Conservation (phyloP, 2,113 vertebrate species). For the Centrocercus urophasianus region DNA sequence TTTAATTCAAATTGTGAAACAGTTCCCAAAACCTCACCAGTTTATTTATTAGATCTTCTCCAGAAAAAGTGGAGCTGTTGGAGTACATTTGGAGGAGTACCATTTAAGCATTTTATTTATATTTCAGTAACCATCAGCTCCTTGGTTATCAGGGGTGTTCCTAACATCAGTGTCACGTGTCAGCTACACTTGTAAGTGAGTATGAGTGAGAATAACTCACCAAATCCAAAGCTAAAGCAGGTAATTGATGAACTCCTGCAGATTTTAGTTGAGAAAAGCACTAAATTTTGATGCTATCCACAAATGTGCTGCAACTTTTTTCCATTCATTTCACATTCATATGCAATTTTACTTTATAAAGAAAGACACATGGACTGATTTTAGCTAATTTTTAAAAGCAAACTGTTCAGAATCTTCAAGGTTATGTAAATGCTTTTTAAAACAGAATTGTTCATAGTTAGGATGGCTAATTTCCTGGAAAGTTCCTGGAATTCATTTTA, state of each 20-base stretch:
- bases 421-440: background rate
- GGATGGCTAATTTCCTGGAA: background rate
- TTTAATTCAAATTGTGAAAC: background rate
- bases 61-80: background rate
- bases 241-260: background rate
- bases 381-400: background rate
- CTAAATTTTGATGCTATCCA: background rate
- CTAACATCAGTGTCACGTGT: constrained; percentile 24
- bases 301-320: background rate
- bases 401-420: background rate
- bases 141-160: background rate
- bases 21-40: background rate
- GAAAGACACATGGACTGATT: background rate
- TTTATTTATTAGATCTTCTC: background rate
- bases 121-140: background rate
- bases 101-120: constrained; percentile 2
- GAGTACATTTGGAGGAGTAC: background rate
- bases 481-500: background rate
- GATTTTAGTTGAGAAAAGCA: background rate
- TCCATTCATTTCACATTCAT: background rate
- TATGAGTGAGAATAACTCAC: background rate
- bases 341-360: background rate
- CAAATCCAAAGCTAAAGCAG: constrained; percentile 16
- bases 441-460: background rate
- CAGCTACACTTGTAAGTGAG: background rate